Base-by-base conservation (phyloP, 2,113 vertebrate species). In the Archocentrus centrarchus region DNA sequence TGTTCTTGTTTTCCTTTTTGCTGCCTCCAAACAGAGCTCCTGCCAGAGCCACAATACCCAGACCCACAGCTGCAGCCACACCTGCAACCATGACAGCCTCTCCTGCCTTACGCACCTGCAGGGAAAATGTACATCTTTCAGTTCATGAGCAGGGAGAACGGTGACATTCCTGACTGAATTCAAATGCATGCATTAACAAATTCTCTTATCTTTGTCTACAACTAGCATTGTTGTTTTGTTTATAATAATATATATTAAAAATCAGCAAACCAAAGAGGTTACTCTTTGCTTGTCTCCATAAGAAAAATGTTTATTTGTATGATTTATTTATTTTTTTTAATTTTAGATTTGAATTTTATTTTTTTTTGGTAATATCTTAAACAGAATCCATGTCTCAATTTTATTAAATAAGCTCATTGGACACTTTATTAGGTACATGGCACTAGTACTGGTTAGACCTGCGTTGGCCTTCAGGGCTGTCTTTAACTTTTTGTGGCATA, bases 51-150 rank as follows among this genome's bases (percentile, higher is more conserved):
- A 47, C 15, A 18, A 59, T 0, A 27, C 83, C 77, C 1, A 76
- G 13, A 41, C 59, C 77, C 37, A 59, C 37, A 22, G 20, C 37
- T 1, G 77, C n/a, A 64, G 77, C 77, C 0, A 55, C 6, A 7
- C 83, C 83, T 15, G 53, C 59, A 15, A 59, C 9, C 66, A 80
- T 1, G 3, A 7, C 68, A 1, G 6, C n/a, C 53, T 85, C 77
- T 59, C 83, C 77, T 63, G 68, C 77, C n/a, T 76, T 80, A n/a
- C 61, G 3, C n/a, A 80, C 83, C 83, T 85, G 83, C 83, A 66
- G 41, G 13, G n/a, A 6, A 84, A 47, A 77, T 8, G 27, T 47
- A 22, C 17, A 73, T 20, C 18, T 32, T 50, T 13, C 1, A n/a
- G 11, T n/a, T n/a, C 5, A 20, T 64, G 61, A 37, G 60, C 15